Evolutionary conservation across 2,888 invertebrate species (phyloP).

Genomic region (Drosophila rubida): DNA sequence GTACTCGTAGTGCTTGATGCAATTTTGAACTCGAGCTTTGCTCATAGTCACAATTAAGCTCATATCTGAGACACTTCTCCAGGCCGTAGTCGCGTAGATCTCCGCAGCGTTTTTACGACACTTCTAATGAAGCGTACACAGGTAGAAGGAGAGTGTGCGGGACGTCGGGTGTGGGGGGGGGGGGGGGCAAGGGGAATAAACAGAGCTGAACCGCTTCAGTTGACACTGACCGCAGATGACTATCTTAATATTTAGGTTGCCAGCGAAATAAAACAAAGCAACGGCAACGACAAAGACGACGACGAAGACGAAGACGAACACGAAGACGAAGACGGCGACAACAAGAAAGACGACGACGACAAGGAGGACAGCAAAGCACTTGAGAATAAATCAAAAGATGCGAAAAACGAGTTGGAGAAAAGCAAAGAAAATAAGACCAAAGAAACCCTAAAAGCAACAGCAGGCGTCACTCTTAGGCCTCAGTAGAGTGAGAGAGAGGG

Average conservation of each 20-base stretch:
- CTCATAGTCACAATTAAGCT: slow-evolving; percentile 42
- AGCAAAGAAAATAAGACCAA: slow-evolving; percentile 3
- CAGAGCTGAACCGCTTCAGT: slow-evolving; percentile 46
- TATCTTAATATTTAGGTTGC: slow-evolving; percentile 78
- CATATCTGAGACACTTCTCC: slow-evolving; percentile 25
- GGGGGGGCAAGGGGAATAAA: slow-evolving; percentile 38
- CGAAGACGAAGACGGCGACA: slow-evolving; percentile 3
- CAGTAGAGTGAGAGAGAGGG: too few species aligned
- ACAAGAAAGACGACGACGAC: too few species aligned
- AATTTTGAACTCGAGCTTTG: slow-evolving; percentile 27
- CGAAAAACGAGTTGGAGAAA: slow-evolving; percentile 54
- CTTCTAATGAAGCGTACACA: slow-evolving; percentile 59
- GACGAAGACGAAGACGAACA: slow-evolving; percentile 17
- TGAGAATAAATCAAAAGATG: slow-evolving; percentile 79
- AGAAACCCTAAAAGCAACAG: slow-evolving; percentile 42
- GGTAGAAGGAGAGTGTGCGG: slow-evolving; percentile 17
- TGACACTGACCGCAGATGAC: slow-evolving; percentile 75
- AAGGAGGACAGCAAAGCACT: slow-evolving; percentile 51
- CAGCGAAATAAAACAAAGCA: slow-evolving; percentile 62
- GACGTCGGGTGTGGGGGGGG: slow-evolving; percentile 2
- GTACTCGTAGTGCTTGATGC: slow-evolving; percentile 33
- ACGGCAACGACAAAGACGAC: slow-evolving; percentile 12
- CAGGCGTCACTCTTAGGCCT: slow-evolving; percentile 70
- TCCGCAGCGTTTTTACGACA: slow-evolving; percentile 52
- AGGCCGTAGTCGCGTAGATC: slow-evolving; percentile 21